Evolutionary conservation across 2,113 vertebrate species (phyloP).

Genomic region (Callospermophilus lateralis): DNA sequence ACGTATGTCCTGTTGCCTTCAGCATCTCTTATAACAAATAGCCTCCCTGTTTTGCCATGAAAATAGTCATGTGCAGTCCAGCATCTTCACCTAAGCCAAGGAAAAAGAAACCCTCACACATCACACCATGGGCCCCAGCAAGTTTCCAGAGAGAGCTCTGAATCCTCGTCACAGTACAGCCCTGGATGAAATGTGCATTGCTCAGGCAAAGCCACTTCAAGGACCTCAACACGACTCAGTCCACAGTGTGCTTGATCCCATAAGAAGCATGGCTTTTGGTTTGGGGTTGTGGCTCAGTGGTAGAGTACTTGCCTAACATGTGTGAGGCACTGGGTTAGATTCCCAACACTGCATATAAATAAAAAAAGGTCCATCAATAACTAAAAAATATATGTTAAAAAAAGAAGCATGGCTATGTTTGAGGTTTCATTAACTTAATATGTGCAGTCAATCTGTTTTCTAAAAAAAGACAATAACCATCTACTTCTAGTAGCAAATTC

Average conservation of each 20-base stretch:
- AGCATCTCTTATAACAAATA: not conserved
- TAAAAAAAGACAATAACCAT: not conserved
- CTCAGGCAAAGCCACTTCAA: fast-evolving
- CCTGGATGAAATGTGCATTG: not conserved
- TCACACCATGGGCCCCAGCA: not conserved
- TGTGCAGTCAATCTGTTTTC: not conserved
- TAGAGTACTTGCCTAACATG: no score
- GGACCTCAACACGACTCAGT: not conserved
- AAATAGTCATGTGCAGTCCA: not conserved
- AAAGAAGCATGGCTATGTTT: no score
- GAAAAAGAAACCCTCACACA: not conserved
- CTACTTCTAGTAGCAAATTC: not conserved
- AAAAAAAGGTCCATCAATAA: no score
- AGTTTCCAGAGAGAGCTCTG: not conserved
- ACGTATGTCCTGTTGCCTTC: not conserved
- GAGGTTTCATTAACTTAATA: not conserved
- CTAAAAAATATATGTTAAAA: no score
- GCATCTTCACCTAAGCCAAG: not conserved
- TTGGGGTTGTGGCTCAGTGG: no score
- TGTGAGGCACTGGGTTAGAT: no score
- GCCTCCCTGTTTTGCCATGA: no score
- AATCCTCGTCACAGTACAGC: not conserved
- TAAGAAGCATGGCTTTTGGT: not conserved
- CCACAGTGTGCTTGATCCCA: not conserved
- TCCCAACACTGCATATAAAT: no score